Evolutionary conservation across 2,797 vertebrate species (phyloP).

Genomic region (Rhincodon typus): DNA sequence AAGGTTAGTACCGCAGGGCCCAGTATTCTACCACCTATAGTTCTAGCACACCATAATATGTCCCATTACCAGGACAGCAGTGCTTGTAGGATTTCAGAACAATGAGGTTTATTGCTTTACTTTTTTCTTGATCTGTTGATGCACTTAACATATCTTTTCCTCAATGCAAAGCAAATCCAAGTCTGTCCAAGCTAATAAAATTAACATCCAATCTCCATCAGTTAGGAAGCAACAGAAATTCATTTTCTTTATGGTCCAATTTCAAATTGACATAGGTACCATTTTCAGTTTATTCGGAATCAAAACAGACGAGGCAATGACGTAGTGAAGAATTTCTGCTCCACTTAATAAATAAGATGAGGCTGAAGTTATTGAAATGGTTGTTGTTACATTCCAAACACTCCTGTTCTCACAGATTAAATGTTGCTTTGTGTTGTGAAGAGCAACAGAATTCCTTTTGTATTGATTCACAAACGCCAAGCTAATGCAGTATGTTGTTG

Average conservation of each 20-base stretch:
- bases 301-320: neutral
- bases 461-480: slow-evolving; percentile 15
- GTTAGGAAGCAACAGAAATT: neutral
- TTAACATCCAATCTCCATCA: neutral
- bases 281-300: neutral
- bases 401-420: slow-evolving; percentile 20
- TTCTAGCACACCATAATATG: neutral
- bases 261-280: neutral
- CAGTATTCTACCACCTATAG: neutral
- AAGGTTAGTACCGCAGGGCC: neutral
- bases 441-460: slow-evolving; percentile 3
- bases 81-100: neutral
- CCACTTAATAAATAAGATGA: neutral
- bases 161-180: neutral
- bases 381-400: slow-evolving; percentile 9
- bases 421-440: slow-evolving; percentile 12
- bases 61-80: neutral
- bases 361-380: slow-evolving; percentile 15
- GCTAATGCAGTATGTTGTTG: neutral
- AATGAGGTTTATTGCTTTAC: neutral
- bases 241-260: neutral
- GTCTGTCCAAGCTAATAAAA: neutral
- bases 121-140: neutral
- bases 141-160: neutral
- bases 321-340: neutral